Base-by-base conservation (phyloP, 1,140 invertebrate genomes). In the Antheraea pernyi region DNA sequence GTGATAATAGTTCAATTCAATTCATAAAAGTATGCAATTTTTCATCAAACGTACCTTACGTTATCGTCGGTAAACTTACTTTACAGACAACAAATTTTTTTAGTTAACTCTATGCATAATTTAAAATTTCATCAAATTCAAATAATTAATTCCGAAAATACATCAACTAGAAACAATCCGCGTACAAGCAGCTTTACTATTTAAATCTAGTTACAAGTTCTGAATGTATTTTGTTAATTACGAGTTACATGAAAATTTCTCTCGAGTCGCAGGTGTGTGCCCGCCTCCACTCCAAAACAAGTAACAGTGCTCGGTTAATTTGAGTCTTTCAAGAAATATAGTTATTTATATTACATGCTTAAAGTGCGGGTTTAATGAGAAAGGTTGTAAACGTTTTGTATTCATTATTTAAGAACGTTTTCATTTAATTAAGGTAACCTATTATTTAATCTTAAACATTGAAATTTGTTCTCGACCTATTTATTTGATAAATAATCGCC, bases 151-250 rank as follows among this genome's bases (percentile, higher is more conserved):
- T 42, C 11, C 18, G 8, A 59, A 59, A 59, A 9, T n/a, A 59
- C 59, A 61, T 61, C 19, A 19, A 61, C 59, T 22, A 0, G 2
- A 11, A 42, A 11, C 39, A 42, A 42, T 8, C 11, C 39, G 11
- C 39, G 39, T 11, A 42, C 59, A 67, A 76, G 66, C 71, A 70
- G 77, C 82, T 82, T 89, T 88, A 88, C 89, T 90, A 90, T 88
- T 87, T 89, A 90, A 91, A 91, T 90, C 85, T 83, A 89, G 89
- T 91, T 91, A 91, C 86, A 87, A 91, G 86, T 91, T 89, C 77
- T 83, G 89, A 91, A 91, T 91, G 87, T 90, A 91, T 91, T 91
- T 91, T 91, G 88, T 87, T 82, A 89, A 91, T 91, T 91, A 89
- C 88, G 85, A 84, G 39, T 71, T 69, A 83, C 82, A 88, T 84